Evolutionary conservation across 2,888 invertebrate genomes (phyloP), one percentile per base, ranked within the genome.

Genomic region (Ormyrus labotus): DNA sequence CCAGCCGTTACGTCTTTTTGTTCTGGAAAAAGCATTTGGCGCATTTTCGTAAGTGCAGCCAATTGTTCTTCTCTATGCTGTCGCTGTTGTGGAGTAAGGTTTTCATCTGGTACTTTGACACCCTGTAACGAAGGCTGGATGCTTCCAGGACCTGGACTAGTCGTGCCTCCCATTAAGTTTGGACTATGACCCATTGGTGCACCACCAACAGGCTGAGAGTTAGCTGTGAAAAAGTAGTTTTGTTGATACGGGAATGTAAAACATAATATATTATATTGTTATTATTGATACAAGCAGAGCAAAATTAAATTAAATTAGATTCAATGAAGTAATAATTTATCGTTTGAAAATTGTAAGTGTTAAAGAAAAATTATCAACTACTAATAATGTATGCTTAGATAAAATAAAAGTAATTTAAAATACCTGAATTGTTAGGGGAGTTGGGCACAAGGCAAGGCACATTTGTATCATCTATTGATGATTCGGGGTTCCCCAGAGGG

Each of bases 41-140:
- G 96, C 95, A 98, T 97, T 92, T 98, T 97, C 83, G 96, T 92
- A 83, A 99, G 93, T 81, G 96, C 97, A 6, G 98, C 98, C 70
- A 99, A 92, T 87, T 98, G 96, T 88, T 97, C 97, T 91, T 98
- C 98, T 81, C 99, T 94, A 90, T 98, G 97, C 83, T 97, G 97
- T 76, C 97, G 94, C 90, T 99, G 98, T 90, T 98, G 97, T 55
- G 98, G 98, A 74, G 99, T 99, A 86, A 99, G 92, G 91, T 98
- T 98, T 92, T 98, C 98, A 91, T 97, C 97, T 85, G 97, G 97
- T 88, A 98, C 96, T 93, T 98, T 97, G 67, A 97, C 96, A 85
- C 93, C 94, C 91, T 94, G 94, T 83, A 94, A 89, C 47, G 94
- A 94, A 87, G 94, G 94, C 85, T 93, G 93, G 85, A 93, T 91